Percentiles rank a stretch among this genome's conserved stretches.
phyloP scores from a whole-genome alignment of 92 coral and sea anemone genomes.

The Galaxea fascicularis region DNA sequence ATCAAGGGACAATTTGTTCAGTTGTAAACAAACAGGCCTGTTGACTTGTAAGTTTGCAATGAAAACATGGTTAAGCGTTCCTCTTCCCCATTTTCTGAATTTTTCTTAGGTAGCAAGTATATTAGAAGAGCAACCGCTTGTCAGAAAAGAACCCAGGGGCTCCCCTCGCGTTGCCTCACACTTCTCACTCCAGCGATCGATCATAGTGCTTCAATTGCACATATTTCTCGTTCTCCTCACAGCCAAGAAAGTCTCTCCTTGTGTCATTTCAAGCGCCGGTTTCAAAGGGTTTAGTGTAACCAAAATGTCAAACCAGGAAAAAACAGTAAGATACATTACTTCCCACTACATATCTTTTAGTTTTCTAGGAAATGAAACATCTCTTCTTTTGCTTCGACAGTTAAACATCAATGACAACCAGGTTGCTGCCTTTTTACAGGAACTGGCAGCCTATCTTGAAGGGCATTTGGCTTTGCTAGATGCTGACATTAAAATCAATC shows the following conservation, averaged over 20 bases:
- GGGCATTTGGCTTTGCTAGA: slow-evolving; percentile 2
- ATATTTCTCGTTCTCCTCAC: not conserved
- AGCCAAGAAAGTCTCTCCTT: not conserved
- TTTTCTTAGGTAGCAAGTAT: too few species aligned
- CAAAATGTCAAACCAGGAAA: not conserved
- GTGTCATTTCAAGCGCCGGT: not conserved
- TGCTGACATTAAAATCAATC: not conserved
- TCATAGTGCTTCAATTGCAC: too few species aligned
- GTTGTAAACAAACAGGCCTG: too few species aligned
- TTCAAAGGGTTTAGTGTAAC: not conserved
- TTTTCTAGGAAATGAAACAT: not conserved
- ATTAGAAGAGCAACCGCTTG: too few species aligned
- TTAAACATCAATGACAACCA: not conserved
- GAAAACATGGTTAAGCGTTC: too few species aligned
- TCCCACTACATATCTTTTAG: not conserved
- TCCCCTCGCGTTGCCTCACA: too few species aligned
- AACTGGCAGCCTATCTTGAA: slow-evolving; percentile 8
- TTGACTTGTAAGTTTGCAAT: too few species aligned
- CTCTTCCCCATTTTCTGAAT: too few species aligned
- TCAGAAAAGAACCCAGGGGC: too few species aligned
- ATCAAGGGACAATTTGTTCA: too few species aligned
- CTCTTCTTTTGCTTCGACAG: not conserved
- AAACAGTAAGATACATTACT: not conserved
- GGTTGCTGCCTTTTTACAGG: not conserved
- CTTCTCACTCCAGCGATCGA: too few species aligned